phyloP scores from a whole-genome alignment of 1,140 invertebrate genomes.

The Penaeus japonicus region DNA sequence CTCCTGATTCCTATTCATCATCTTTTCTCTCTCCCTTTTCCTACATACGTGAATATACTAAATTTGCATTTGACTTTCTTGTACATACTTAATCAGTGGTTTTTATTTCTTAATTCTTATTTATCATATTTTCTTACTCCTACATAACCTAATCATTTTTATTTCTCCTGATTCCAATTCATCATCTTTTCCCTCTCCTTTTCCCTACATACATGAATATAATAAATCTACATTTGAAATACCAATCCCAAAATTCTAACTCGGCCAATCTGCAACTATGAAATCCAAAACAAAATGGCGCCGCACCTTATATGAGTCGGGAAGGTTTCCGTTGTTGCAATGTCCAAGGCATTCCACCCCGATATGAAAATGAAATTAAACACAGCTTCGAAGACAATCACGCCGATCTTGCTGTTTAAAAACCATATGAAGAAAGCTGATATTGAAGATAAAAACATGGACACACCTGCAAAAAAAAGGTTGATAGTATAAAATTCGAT shows the following conservation, averaged over 20 bases:
- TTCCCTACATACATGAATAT: neutral
- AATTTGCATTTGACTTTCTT: too few species aligned
- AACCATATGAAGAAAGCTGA: slow-evolving; percentile 67
- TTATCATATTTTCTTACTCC: too few species aligned
- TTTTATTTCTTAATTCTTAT: too few species aligned
- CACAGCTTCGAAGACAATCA: slow-evolving; percentile 63
- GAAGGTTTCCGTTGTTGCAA: slow-evolving; percentile 67
- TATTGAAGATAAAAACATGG: slow-evolving; percentile 65
- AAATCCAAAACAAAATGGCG: neutral
- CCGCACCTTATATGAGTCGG: slow-evolving; percentile 67
- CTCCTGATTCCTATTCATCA: too few species aligned
- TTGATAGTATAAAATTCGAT: neutral
- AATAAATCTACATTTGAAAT: neutral
- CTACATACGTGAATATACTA: neutral
- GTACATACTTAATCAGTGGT: too few species aligned
- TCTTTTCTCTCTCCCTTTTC: neutral
- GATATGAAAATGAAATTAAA: slow-evolving; percentile 67
- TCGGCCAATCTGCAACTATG: neutral
- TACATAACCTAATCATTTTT: too few species aligned
- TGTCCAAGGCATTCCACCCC: slow-evolving; percentile 68
- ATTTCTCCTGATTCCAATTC: too few species aligned
- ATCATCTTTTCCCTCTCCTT: too few species aligned
- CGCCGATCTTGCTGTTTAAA: slow-evolving; percentile 62
- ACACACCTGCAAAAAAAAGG: slow-evolving; percentile 62
- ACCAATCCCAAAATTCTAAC: too few species aligned